Conservation (phyloP, 1,140 invertebrate species). For the Drosophila murphyi region DNA sequence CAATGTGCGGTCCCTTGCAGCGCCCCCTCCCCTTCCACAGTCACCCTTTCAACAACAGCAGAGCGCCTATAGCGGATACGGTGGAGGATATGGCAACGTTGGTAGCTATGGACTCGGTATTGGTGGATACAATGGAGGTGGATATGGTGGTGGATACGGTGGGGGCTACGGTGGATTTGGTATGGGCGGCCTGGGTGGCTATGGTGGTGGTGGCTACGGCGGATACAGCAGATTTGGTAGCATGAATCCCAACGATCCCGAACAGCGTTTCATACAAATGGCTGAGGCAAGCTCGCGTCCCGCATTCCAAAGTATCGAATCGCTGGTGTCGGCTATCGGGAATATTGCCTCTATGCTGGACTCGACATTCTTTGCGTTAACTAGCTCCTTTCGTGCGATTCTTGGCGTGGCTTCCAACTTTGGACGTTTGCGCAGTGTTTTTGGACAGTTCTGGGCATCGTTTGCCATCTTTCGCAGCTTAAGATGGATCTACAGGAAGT, state of each 20-base stretch:
- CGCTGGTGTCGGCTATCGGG: conserved; percentile 94
- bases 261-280: conserved; percentile 90
- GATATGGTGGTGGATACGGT: conserved; percentile 45
- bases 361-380: conserved; percentile 97
- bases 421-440: conserved; percentile 91
- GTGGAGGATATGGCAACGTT: conserved; percentile 38
- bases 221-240: conserved; percentile 85
- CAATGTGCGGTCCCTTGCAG: conserved; percentile 68
- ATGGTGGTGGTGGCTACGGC: conserved; percentile 74
- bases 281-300: conserved; percentile 95
- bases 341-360: conserved; percentile 98
- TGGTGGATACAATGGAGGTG: conserved; percentile 43
- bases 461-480: conserved; percentile 92
- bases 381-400: conserved; percentile 97
- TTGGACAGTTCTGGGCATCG: conserved; percentile 93
- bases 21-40: conserved; percentile 66
- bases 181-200: conserved; percentile 51
- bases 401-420: conserved; percentile 98
- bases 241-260: conserved; percentile 84
- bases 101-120: conserved; percentile 38
- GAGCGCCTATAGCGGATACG: conserved; percentile 30
- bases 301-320: conserved; percentile 97
- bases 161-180: conserved; percentile 50
- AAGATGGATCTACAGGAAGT: conserved; percentile 91
- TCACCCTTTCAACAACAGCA: conserved; percentile 65